These are phyloP conservation scores for Calyptomena viridis DNA, from an alignment of 2,113 vertebrate genomes.

Conservation along the genomic window DNA sequence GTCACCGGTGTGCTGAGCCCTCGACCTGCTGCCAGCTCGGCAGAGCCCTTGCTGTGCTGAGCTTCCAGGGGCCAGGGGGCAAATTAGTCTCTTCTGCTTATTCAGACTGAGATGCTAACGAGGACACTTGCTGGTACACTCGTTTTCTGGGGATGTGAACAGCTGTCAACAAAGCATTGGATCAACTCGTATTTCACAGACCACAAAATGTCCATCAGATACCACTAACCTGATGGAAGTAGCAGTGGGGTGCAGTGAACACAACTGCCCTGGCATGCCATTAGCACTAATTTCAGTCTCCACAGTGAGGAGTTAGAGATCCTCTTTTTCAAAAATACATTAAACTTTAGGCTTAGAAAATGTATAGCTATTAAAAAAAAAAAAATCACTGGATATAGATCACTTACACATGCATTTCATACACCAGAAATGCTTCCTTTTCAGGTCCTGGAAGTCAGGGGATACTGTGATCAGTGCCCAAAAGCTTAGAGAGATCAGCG, in stretches of 20 bases:
- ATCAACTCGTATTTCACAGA: neutral
- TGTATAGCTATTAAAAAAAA: neutral
- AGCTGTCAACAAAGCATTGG: neutral
- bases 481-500: neutral
- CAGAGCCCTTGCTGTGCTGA: neutral
- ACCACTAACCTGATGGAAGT: neutral
- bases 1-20: no score
- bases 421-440: neutral
- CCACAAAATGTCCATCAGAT: neutral
- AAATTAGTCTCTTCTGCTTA: neutral
- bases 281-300: neutral
- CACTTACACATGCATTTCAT: fast-evolving
- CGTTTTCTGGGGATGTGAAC: neutral
- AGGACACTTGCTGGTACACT: neutral
- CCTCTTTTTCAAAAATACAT: fast-evolving
- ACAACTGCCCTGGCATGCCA: neutral
- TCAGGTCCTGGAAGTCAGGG: neutral
- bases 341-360: neutral
- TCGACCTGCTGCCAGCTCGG: neutral
- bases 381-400: neutral
- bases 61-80: neutral
- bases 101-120: neutral
- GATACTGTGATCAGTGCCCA: neutral
- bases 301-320: neutral
- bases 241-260: neutral